phyloP scores from a whole-genome alignment of 1,140 invertebrate species.

The Uloborus diversus region DNA sequence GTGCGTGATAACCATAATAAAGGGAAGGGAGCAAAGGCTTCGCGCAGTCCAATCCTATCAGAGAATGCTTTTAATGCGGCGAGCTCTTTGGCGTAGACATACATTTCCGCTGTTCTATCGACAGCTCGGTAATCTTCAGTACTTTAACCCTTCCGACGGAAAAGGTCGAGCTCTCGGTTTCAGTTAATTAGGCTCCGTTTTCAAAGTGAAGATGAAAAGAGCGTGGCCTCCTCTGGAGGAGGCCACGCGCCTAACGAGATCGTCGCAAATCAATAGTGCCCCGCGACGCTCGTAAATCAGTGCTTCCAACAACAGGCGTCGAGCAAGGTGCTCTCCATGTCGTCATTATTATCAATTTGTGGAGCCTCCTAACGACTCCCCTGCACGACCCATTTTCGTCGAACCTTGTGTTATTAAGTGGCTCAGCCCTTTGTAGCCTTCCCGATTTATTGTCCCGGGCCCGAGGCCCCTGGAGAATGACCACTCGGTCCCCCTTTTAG shows the following conservation, averaged over 20 bases:
- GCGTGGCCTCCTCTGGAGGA: slow-evolving; percentile 9
- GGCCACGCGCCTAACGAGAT: slow-evolving; percentile 33
- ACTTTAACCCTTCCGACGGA: slow-evolving; percentile 52
- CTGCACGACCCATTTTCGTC: slow-evolving; percentile 44
- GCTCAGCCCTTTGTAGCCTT: slow-evolving; percentile 52
- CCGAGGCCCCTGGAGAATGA: slow-evolving; percentile 34
- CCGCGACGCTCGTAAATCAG: slow-evolving; percentile 46
- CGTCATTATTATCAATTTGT: slow-evolving; percentile 55
- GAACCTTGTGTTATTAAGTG: slow-evolving; percentile 51
- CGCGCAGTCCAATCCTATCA: slow-evolving; percentile 43
- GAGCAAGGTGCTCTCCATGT: slow-evolving; percentile 30
- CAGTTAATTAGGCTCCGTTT: slow-evolving; percentile 51
- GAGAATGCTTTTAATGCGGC: slow-evolving; percentile 43
- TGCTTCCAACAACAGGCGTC: slow-evolving; percentile 18
- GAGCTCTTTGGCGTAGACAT: slow-evolving; percentile 44
- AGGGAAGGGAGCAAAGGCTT: slow-evolving; percentile 10
- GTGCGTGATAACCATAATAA: slow-evolving; percentile 49
- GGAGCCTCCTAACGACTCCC: slow-evolving; percentile 46
- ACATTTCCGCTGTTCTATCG: slow-evolving; percentile 36
- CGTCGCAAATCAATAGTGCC: slow-evolving; percentile 46
- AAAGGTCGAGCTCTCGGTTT: slow-evolving; percentile 54
- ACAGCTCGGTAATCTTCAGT: slow-evolving; percentile 51
- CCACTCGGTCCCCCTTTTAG: slow-evolving; percentile 49
- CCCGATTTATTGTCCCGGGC: slow-evolving; percentile 46
- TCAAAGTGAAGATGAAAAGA: slow-evolving; percentile 46